A percentile compares a stretch with the other conserved stretches of the same genome.
Conservation (phyloP, 1,140 invertebrate species). For the Drosophila kurseongensis region DNA sequence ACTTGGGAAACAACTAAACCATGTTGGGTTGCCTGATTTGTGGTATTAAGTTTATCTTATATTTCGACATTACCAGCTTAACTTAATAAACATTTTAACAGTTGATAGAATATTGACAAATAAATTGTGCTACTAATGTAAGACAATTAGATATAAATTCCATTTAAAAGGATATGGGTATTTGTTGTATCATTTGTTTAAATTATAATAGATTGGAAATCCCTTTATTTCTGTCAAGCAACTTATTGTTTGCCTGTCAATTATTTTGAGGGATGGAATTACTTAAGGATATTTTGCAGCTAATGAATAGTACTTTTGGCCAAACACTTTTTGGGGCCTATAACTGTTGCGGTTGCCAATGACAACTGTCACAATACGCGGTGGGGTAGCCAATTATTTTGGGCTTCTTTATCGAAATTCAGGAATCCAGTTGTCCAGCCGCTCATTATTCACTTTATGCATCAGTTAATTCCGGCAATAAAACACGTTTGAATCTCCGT, state of each 20-base stretch:
- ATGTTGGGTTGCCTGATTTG: no score
- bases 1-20: background rate
- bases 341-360: conserved; percentile 32
- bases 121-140: no score
- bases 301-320: conserved; percentile 29
- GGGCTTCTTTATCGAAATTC: conserved; percentile 18
- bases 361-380: background rate
- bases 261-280: conserved; percentile 9
- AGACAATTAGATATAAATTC: background rate
- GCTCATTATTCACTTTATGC: conserved; percentile 64
- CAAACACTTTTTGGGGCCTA: conserved; percentile 20
- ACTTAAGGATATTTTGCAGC: background rate
- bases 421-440: conserved; percentile 4
- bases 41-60: no score
- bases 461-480: conserved; percentile 47
- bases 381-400: conserved; percentile 60
- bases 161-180: no score
- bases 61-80: no score
- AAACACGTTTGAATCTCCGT: conserved; percentile 26
- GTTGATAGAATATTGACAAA: background rate
- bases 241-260: conserved; percentile 23
- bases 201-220: background rate
- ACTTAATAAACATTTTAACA: background rate
- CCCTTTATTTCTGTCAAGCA: background rate
- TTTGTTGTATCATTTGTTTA: background rate